phyloP scores from a whole-genome alignment of 2,888 invertebrate species.

The Barypeithes pellucidus region DNA sequence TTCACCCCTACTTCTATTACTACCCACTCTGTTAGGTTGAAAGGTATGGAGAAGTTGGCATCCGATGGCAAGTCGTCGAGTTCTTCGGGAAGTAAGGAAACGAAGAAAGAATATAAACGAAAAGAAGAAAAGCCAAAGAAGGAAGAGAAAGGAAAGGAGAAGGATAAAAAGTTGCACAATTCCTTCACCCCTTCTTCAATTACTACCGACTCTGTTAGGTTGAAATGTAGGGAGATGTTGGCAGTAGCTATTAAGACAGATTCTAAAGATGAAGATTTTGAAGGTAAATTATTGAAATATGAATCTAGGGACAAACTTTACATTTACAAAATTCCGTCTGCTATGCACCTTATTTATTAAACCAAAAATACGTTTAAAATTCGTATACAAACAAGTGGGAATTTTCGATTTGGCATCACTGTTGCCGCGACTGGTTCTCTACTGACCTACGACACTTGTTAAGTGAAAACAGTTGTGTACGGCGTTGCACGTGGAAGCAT shows the following conservation, averaged over 20 bases:
- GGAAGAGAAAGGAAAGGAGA: constrained; percentile 75
- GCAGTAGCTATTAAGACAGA: constrained; percentile 83
- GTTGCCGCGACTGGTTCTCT: too few species aligned
- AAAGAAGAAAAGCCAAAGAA: constrained; percentile 76
- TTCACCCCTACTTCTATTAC: constrained; percentile 80
- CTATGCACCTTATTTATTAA: too few species aligned
- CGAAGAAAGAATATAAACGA: constrained; percentile 65
- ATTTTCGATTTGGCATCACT: too few species aligned
- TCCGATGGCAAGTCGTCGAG: constrained; percentile 73
- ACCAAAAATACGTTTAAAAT: too few species aligned
- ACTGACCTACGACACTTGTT: too few species aligned
- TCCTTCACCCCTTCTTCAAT: constrained; percentile 78
- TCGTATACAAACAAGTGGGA: too few species aligned
- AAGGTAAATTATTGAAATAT: constrained; percentile 63
- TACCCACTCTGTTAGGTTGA: constrained; percentile 89
- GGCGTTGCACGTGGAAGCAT: too few species aligned
- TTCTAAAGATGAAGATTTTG: constrained; percentile 66
- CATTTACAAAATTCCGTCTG: constrained; percentile 1
- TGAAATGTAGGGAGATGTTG: constrained; percentile 94
- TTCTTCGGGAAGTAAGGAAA: constrained; percentile 64
- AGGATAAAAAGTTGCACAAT: constrained; percentile 72
- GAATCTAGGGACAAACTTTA: too few species aligned
- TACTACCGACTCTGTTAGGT: constrained; percentile 87
- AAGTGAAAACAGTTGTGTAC: too few species aligned
- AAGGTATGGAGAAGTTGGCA: constrained; percentile 97